These are phyloP conservation scores for Nematostella vectensis DNA, from an alignment of 92 coral and sea anemone species.

Conservation along the genomic window DNA sequence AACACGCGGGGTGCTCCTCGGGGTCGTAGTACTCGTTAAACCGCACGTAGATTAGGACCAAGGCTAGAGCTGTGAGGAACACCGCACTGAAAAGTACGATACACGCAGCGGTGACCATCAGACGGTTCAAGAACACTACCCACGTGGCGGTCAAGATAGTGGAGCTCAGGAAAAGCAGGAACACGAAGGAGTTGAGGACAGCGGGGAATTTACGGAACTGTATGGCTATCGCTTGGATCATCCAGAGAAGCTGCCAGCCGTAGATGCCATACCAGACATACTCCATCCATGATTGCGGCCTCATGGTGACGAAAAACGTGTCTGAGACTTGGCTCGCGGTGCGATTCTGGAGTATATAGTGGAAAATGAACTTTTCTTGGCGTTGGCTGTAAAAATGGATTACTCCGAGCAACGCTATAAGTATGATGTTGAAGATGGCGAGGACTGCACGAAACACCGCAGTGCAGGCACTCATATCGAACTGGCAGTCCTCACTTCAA, in stretches of 20 bases:
- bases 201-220: slow-evolving; percentile 21
- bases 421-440: slow-evolving; percentile 9
- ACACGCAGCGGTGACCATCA: slow-evolving; percentile 18
- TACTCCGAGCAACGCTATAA: slow-evolving; percentile 7
- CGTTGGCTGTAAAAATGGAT: slow-evolving; percentile 1
- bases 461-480: neutral
- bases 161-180: slow-evolving; percentile 12
- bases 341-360: slow-evolving; percentile 13
- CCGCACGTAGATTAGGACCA: slow-evolving; percentile 20
- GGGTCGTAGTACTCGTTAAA: slow-evolving; percentile 14
- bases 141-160: slow-evolving; percentile 14
- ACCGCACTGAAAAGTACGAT: slow-evolving; percentile 17
- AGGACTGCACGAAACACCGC: slow-evolving; percentile 5
- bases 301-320: neutral
- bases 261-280: slow-evolving; percentile 9
- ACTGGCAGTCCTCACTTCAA: no score
- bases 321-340: slow-evolving; percentile 5
- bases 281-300: slow-evolving; percentile 11
- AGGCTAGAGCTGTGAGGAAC: slow-evolving; percentile 25
- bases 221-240: slow-evolving; percentile 5
- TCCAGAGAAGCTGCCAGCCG: slow-evolving; percentile 16
- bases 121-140: slow-evolving; percentile 12
- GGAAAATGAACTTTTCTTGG: slow-evolving; percentile 11
- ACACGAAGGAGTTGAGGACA: slow-evolving; percentile 5
- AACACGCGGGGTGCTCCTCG: slow-evolving; percentile 13